Conservation (phyloP, 2,113 vertebrate species). For the Suricata suricatta region DNA sequence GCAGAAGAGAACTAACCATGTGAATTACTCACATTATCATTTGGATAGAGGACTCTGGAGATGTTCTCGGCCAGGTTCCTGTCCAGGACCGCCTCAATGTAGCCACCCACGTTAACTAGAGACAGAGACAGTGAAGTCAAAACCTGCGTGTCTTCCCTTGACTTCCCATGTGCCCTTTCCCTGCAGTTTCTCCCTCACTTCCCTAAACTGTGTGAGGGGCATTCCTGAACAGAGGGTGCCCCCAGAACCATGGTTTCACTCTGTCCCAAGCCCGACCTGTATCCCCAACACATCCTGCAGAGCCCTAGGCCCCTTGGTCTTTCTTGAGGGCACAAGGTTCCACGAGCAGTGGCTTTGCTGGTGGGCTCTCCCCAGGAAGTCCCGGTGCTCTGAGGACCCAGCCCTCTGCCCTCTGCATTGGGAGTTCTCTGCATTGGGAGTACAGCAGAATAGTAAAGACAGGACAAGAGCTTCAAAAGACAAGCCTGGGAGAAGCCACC, state of each 20-base stretch:
- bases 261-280: fast-evolving
- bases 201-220: not conserved
- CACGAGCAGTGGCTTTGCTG: no score
- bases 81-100: slow-evolving; percentile 91
- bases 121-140: not conserved
- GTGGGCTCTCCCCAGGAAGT: not conserved
- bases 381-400: not conserved
- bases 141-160: fast-evolving
- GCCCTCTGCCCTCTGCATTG: not conserved
- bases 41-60: slow-evolving; percentile 92
- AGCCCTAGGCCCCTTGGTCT: not conserved
- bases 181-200: not conserved
- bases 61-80: slow-evolving; percentile 94
- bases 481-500: not conserved
- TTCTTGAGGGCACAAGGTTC: fast-evolving
- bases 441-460: not conserved
- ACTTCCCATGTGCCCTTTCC: fast-evolving
- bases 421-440: no score
- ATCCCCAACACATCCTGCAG: not conserved
- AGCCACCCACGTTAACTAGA: slow-evolving; percentile 92
- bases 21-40: slow-evolving; percentile 89
- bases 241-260: not conserved
- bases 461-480: fast-evolving
- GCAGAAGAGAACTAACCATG: not conserved
- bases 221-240: not conserved